Evolutionary conservation across 2,888 invertebrate species (phyloP).

Genomic region (Cryptus armator): DNA sequence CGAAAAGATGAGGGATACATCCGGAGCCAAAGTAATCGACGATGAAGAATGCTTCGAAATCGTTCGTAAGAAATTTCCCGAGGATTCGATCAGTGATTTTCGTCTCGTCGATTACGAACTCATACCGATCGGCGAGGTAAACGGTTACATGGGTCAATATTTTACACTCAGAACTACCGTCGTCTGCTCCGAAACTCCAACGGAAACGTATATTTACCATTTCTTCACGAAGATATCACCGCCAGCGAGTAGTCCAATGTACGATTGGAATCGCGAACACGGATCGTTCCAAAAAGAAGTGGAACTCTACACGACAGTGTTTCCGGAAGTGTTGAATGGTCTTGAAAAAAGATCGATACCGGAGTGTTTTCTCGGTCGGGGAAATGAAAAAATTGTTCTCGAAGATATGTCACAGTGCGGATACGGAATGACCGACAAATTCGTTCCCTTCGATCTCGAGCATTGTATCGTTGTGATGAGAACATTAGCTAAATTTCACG

Average conservation of each 20-base stretch:
- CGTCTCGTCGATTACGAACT: constrained; percentile 77
- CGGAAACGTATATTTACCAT: constrained; percentile 73
- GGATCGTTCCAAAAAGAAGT: constrained; percentile 79
- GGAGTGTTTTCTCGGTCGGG: constrained; percentile 76
- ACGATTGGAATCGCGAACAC: constrained; percentile 72
- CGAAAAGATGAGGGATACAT: constrained; percentile 58
- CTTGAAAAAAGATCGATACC: constrained; percentile 73
- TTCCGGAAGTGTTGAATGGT: constrained; percentile 77
- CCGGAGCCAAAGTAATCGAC: constrained; percentile 71
- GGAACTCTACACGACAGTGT: constrained; percentile 76
- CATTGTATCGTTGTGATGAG: constrained; percentile 88
- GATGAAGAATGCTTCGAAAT: constrained; percentile 79
- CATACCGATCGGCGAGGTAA: constrained; percentile 74
- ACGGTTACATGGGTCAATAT: constrained; percentile 80
- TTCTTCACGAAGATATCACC: constrained; percentile 80
- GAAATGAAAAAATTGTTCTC: constrained; percentile 81
- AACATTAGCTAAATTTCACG: constrained; percentile 89
- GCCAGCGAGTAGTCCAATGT: constrained; percentile 71
- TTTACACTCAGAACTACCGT: constrained; percentile 77
- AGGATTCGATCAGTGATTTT: constrained; percentile 77
- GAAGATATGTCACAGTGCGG: constrained; percentile 88
- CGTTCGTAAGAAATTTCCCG: constrained; percentile 75
- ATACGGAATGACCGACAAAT: constrained; percentile 89
- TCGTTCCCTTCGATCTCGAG: constrained; percentile 87
- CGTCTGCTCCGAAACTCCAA: constrained; percentile 65